A percentile compares a stretch with the other conserved stretches of the same genome.
These are phyloP conservation scores for Bombycilla garrulus DNA, from an alignment of 2,113 vertebrate genomes.

Conservation along the genomic window DNA sequence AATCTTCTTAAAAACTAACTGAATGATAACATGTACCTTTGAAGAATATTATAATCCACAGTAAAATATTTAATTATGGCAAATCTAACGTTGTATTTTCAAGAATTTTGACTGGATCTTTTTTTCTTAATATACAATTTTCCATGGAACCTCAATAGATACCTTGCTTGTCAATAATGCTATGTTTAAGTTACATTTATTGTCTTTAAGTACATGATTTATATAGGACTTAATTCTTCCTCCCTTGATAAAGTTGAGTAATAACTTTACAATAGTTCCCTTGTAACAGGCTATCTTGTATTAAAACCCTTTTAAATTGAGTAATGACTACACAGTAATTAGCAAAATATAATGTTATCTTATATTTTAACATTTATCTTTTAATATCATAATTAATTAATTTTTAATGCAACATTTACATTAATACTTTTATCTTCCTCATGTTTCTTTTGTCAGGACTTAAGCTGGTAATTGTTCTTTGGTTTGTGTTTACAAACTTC, in stretches of 20 bases:
- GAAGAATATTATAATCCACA: background rate
- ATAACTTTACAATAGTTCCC: background rate
- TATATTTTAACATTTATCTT: background rate
- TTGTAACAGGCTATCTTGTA: background rate
- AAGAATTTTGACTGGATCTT: background rate
- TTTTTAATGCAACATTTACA: background rate
- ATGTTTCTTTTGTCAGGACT: background rate
- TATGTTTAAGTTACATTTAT: background rate
- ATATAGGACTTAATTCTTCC: background rate
- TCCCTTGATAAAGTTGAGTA: background rate
- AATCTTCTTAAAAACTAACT: background rate
- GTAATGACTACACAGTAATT: background rate
- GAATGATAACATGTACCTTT: background rate
- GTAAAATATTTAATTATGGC: background rate
- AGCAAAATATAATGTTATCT: background rate
- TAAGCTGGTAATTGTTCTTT: conserved; percentile 6
- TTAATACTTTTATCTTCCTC: background rate
- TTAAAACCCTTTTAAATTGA: background rate
- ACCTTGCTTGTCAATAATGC: background rate
- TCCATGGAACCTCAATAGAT: background rate
- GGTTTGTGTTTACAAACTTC: conserved; percentile 16
- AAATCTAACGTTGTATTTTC: background rate
- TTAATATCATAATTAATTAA: background rate
- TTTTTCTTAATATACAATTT: background rate
- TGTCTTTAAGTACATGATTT: background rate